Evolutionary conservation across 2,797 vertebrate genomes (phyloP), one percentile per base, ranked within the genome.

Genomic region (Columba guinea): DNA sequence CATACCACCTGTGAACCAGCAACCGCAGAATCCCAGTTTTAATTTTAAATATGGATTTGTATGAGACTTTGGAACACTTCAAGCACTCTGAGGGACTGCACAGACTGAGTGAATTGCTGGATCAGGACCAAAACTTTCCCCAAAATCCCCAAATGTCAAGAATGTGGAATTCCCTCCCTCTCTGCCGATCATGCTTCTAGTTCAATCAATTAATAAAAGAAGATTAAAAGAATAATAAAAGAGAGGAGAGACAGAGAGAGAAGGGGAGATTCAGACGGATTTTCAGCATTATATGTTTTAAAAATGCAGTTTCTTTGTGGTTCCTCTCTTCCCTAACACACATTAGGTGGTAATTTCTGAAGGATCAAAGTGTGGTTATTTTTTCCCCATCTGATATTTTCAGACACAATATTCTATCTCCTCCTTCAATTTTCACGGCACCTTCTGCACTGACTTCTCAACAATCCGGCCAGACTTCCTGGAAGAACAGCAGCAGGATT

Each of bases 401-500:
- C 82, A 91, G 62, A 55, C 24, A 23, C 19, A 44, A 24, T 30
- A 53, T 51, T 90, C 30, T 48, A 7, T 13, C 15, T 73, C 51
- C 65, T 83, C 19, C 59, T 67, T 83, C 53, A 62, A 64, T 62
- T 85, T 84, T 44, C 0, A 5, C 5, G 12, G 53, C 53, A 70
- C 23, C 62, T 75, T 64, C 58, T 90, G 30, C 18, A 15, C 15
- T 64, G 58, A 23, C 37, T 86, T 65, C 55, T 52, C 75, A 64
- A 18, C 51, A 59, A 13, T 30, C 90, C 87, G 77, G 49, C 28
- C 77, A 58, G 48, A 34, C 30, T 70, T 80, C 7, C 34, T 75
- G 69, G 65, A 46, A 75, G 69, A 87, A 44, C 19, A 35, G 79
- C 71, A 70, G 65, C n/a, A 85, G 83, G 82, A 51, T 84, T 91